Base-by-base conservation (phyloP, 2,113 vertebrate genomes). In the Rhynchopsitta pachyrhyncha region DNA sequence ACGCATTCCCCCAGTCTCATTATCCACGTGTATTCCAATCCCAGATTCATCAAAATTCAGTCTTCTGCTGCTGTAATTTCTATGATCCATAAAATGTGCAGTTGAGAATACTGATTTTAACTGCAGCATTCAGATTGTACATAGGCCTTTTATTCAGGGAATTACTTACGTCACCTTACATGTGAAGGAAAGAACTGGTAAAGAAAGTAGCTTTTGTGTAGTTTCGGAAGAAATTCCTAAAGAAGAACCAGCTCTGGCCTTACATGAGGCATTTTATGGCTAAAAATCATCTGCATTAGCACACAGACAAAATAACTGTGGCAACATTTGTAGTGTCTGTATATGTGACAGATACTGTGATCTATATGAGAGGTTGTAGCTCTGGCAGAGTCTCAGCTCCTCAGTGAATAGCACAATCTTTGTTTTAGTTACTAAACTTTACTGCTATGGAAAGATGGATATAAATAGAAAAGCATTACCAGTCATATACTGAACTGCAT, bases 361-460 rank as follows among this genome's bases (percentile, higher is more conserved):
- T 84, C 76, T 93, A 92, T 83, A 64, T 83, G 68, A 81, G 60
- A 81, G 86, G 88, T 83, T 94, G 66, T 95, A 79, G 24, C 55
- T 88, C 76, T 74, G 68, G 27, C 88, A 79, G 77, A 82, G 46
- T 75, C 77, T 91, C 89, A 89, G 69, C 47, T 95, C 62, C 57
- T 79, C 41, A 7, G 52, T 82, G 73, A 91, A 82, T 52, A 89
- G 69, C 52, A 66, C 35, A 69, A 9, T 76, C 88, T 93, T 92
- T 88, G 77, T 29, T 82, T 92, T 84, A 89, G 70, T n/a, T 75
- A 33, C 28, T 81, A 90, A 96, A 92, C 60, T 92, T 85, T 68
- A 64, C 74, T 75, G 55, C 59, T 93, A 82, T 78, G 55, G 66
- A 89, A 86, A 57, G 62, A 75, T 82, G 25, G 20, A 7, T 86